A percentile compares a stretch with the other conserved stretches of the same genome.
phyloP scores from a whole-genome alignment of 2,797 vertebrate genomes.

The Triplophysa yarkandensis region DNA sequence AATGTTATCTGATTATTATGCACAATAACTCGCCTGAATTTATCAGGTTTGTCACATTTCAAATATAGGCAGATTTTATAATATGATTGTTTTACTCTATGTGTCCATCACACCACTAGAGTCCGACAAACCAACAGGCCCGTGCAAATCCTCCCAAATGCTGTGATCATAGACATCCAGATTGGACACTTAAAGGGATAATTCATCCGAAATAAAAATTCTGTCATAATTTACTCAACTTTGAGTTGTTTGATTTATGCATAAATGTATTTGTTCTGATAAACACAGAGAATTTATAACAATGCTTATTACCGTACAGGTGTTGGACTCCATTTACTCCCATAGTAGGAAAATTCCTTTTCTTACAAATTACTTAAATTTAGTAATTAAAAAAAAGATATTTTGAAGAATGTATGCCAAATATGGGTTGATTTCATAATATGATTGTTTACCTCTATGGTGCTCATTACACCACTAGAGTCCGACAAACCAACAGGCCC shows the following conservation, averaged over 20 bases:
- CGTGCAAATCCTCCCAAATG: not conserved
- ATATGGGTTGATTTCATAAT: not conserved
- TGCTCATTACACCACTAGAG: constrained; percentile 23
- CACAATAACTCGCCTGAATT: not conserved
- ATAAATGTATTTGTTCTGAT: too few species aligned
- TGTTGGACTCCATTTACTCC: too few species aligned
- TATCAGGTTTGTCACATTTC: not conserved
- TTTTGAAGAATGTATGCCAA: too few species aligned
- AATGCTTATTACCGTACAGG: too few species aligned
- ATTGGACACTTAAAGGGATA: too few species aligned
- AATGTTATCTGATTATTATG: not conserved
- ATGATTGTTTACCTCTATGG: not conserved
- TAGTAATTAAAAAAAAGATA: too few species aligned
- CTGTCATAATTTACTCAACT: too few species aligned
- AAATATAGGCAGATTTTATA: not conserved
- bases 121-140: constrained; percentile 32
- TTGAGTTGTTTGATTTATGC: too few species aligned
- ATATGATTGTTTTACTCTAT: not conserved
- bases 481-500: constrained; percentile 30
- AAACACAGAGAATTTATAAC: too few species aligned
- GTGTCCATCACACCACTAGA: constrained; percentile 19
- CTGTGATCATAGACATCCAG: not conserved
- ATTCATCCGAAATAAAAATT: too few species aligned
- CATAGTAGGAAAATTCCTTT: too few species aligned
- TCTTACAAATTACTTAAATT: too few species aligned